Base-by-base conservation (phyloP, 2,113 vertebrate species). In the Xenotilapia caudafasciata region DNA sequence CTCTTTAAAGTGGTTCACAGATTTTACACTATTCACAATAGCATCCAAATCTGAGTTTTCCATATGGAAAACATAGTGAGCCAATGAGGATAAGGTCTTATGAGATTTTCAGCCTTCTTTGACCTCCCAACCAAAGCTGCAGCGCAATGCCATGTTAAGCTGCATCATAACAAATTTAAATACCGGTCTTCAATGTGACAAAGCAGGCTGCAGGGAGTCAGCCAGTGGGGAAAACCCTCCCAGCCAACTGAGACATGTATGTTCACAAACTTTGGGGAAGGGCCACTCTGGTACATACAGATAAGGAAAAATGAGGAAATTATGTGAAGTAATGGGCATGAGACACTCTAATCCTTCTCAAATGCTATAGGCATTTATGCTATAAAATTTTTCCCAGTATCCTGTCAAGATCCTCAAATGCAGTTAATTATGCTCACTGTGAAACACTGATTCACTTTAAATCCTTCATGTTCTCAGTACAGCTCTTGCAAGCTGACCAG, bases 391-490 rank as follows among this genome's bases (percentile, higher is more conserved):
- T 81, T 83, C 83, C 70, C 83, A 84, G 49, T 93, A 88, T 90
- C 58, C 85, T 86, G 89, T 92, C 90, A 92, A 90, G 84, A 92
- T 89, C 83, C 88, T 90, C 65, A 87, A 92, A 94, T 83, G 55
- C 88, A 84, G 90, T 92, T 93, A 91, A 95, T 94, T 93, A 89
- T 85, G 80, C 60, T 86, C 77, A 83, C 84, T 82, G 86, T 88
- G 83, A 90, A 91, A 92, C 91, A 92, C 47, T 86, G 91, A 92
- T 93, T 93, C 86, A 84, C 87, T 89, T 92, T 81, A 87, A 95
- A 92, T 90, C 92, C 89, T 85, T 70, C 89, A 86, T 86, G 75
- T 91, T 23, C 53, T 88, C 83, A 49, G 42, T 60, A 5, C 79
- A 31, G 86, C 88, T 89, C 79, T 77, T 51, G 65, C 65, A 82